Conservation (phyloP, 2,888 invertebrate species). For the Andrena flavipes region DNA sequence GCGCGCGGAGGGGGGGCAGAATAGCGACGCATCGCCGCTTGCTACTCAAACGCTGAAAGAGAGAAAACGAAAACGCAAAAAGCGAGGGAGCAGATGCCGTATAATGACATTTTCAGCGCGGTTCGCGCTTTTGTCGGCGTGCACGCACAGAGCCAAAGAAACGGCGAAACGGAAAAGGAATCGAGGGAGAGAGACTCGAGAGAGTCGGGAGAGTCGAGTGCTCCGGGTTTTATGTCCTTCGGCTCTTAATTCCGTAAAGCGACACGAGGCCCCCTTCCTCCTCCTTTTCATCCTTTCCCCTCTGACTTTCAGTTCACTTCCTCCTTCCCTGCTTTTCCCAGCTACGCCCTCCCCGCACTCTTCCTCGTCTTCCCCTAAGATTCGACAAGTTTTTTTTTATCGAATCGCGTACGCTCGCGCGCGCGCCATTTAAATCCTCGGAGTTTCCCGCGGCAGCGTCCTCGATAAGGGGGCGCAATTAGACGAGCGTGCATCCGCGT, state of each 20-base stretch:
- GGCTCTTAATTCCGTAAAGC: conserved; percentile 75
- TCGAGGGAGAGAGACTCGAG: conserved; percentile 19
- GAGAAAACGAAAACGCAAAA: conserved; percentile 22
- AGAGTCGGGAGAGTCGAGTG: conserved; percentile 58
- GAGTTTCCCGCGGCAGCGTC: conserved; percentile 41
- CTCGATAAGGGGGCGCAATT: conserved; percentile 56
- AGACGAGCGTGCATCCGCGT: conserved; percentile 18
- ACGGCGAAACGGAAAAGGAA: conserved; percentile 28
- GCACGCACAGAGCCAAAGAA: conserved; percentile 25
- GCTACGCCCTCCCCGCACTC: neutral
- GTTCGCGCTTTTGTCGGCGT: conserved; percentile 58
- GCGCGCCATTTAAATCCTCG: conserved; percentile 33
- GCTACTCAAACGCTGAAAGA: conserved; percentile 16
- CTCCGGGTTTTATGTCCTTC: conserved; percentile 70
- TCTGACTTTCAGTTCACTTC: conserved; percentile 49
- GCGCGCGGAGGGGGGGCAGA: neutral
- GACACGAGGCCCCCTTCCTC: conserved; percentile 46
- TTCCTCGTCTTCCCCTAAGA: neutral
- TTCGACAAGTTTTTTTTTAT: conserved; percentile 16
- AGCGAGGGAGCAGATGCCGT: conserved; percentile 43
- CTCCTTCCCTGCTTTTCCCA: conserved; percentile 28
- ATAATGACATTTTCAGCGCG: conserved; percentile 70
- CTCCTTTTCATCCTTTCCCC: conserved; percentile 53
- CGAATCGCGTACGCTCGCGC: neutral
- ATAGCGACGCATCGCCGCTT: neutral